Base-by-base conservation (phyloP, 2,797 vertebrate species). In the Petrocephalus sullivani region DNA sequence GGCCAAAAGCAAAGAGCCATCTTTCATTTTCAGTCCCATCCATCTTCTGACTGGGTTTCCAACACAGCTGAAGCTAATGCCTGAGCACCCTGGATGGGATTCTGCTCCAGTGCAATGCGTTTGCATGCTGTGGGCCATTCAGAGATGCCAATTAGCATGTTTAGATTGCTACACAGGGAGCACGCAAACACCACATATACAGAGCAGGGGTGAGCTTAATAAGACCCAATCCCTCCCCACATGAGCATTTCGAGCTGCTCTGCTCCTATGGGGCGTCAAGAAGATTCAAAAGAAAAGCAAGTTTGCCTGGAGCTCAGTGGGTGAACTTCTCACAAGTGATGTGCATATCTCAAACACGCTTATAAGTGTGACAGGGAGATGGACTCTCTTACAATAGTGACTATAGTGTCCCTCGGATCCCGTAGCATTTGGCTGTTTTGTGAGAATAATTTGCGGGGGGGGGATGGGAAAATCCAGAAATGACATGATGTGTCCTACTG, bases 281-380 rank as follows among this genome's bases (percentile, higher is more conserved):
- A 33, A 16, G 84, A 57, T 85, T 85, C 54, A 28, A 85, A 37
- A 57, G 28, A 53, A 46, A 57, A 58, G 84, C 54, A 2, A 58
- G 49, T 85, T 23, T 33, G 28, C 16, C 53, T 19, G 83, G 84
- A 53, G 84, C 84, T 57, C 84, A 57, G 53, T 37, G 84, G 84
- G 84, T 9, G 53, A 53, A 58, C 84, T 53, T 58, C 28, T 85
- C 53, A 37, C 84, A 54, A 53, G 53, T 33, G 41, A 9, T 6
- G 16, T 46, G 49, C 49, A 21, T 53, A 49, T 83, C 81, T 49
- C 49, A 83, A 83, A 83, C 81, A 23, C 21, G 46, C 81, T 83
- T 49, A 83, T 53, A 83, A 83, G n/a, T 83, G 49, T 83, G 41
- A 83, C 46, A 46, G 75, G 37, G 75, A 21, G 75, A 81, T 81